phyloP scores from a whole-genome alignment of 2,888 invertebrate genomes.

The Stegana nigrithorax region DNA sequence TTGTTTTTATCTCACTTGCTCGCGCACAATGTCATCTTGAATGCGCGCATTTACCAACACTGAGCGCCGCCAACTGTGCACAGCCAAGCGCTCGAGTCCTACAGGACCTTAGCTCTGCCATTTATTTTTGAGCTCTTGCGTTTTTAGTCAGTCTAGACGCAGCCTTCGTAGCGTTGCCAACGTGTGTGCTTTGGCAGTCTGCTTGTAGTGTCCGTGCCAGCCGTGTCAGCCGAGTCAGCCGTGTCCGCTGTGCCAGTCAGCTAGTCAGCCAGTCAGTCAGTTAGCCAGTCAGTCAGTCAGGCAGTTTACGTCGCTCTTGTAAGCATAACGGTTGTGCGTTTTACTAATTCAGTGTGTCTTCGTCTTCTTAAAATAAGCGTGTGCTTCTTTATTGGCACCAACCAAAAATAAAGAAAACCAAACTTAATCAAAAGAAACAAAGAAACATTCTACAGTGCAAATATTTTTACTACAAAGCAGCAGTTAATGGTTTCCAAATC shows the following conservation, averaged over 20 bases:
- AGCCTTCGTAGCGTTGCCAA: constrained; percentile 7
- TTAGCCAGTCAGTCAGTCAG: constrained; percentile 18
- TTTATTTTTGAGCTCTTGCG: constrained; percentile 32
- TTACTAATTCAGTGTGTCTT: too few relatives aligned
- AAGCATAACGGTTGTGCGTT: constrained; percentile 48
- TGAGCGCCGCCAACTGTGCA: not conserved
- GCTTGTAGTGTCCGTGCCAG: constrained; percentile 53
- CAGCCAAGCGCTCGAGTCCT: constrained; percentile 1
- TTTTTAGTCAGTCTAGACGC: constrained; percentile 24
- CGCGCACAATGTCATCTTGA: too few relatives aligned
- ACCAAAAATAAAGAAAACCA: too few relatives aligned
- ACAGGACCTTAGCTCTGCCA: constrained; percentile 19
- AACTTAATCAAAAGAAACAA: too few relatives aligned
- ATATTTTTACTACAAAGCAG: too few relatives aligned
- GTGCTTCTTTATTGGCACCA: too few relatives aligned
- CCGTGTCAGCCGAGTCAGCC: constrained; percentile 53
- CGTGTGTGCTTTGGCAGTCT: not conserved
- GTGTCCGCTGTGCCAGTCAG: too few relatives aligned
- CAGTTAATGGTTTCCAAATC: not conserved
- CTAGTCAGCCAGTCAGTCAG: constrained; percentile 18
- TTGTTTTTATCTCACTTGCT: not conserved
- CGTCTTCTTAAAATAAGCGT: constrained; percentile 41
- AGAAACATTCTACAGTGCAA: too few relatives aligned
- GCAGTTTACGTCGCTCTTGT: constrained; percentile 24
- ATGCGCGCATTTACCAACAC: constrained; percentile 1